Conservation (phyloP, 1,140 invertebrate species). For the Venturia canescens region DNA sequence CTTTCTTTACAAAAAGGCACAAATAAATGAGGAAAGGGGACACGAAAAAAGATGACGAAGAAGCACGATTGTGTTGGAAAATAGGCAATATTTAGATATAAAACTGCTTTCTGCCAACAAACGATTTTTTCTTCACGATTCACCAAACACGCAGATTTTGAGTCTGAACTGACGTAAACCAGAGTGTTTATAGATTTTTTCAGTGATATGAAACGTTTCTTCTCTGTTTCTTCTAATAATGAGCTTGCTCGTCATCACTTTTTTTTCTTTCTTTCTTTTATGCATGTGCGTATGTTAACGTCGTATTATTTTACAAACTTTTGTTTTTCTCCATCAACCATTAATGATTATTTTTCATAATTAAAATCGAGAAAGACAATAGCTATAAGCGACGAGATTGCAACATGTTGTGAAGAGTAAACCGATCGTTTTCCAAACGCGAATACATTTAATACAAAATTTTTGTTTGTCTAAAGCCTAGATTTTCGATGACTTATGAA, state of each 20-base stretch:
- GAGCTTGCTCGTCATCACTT: conserved; percentile 51
- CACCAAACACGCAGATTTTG: conserved; percentile 34
- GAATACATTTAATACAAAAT: conserved; percentile 71
- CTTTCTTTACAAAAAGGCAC: conserved; percentile 27
- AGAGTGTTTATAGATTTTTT: conserved; percentile 56
- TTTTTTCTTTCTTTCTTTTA: conserved; percentile 42
- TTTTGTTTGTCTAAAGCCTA: conserved; percentile 60
- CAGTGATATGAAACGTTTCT: conserved; percentile 55
- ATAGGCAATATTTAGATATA: conserved; percentile 41
- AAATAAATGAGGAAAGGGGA: conserved; percentile 24
- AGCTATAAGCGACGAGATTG: conserved; percentile 66
- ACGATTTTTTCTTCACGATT: conserved; percentile 14
- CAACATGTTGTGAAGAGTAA: conserved; percentile 65
- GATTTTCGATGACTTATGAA: conserved; percentile 62
- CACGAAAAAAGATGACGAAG: conserved; percentile 44
- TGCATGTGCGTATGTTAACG: not conserved
- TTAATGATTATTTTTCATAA: conserved; percentile 60
- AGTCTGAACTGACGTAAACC: conserved; percentile 57
- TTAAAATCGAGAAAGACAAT: conserved; percentile 68
- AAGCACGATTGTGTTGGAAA: conserved; percentile 38
- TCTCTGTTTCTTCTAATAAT: conserved; percentile 42
- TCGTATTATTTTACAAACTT: conserved; percentile 19
- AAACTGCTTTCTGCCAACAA: conserved; percentile 38
- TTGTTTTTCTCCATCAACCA: conserved; percentile 51
- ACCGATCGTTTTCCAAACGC: conserved; percentile 66